These are phyloP conservation scores for Hormaphis cornu DNA, from an alignment of 1,140 invertebrate genomes.

Conservation along the genomic window DNA sequence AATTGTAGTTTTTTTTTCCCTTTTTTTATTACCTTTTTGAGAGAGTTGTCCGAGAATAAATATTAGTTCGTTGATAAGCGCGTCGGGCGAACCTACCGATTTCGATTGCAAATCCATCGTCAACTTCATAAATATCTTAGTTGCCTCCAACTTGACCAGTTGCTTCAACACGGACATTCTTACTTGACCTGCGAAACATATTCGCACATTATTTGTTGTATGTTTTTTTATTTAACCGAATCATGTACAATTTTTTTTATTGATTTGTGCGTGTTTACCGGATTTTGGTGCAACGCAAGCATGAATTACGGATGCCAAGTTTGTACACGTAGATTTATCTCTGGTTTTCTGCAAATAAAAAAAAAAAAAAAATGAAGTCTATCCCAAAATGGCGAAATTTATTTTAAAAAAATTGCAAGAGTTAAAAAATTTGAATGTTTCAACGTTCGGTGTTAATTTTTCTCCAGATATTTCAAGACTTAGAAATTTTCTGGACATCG, in stretches of 20 bases:
- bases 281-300: conserved; percentile 21
- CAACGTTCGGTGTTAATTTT: no score
- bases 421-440: no score
- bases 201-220: not conserved
- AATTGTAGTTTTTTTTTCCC: not conserved
- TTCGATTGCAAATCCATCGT: conserved; percentile 11
- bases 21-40: conserved; percentile 17
- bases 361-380: not conserved
- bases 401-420: no score
- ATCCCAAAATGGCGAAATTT: no score
- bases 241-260: conserved; percentile 1
- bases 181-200: conserved; percentile 40
- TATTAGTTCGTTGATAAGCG: not conserved
- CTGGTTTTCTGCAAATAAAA: conserved; percentile 7
- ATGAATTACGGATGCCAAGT: conserved; percentile 14
- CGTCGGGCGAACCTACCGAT: not conserved
- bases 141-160: conserved; percentile 12
- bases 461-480: no score
- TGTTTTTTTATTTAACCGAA: no score
- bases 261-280: conserved; percentile 26
- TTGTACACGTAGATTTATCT: conserved; percentile 20
- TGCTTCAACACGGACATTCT: conserved; percentile 33
- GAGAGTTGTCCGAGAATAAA: conserved; percentile 7
- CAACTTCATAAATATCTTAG: conserved; percentile 8
- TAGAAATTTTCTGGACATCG: no score